Percentiles rank a stretch among this genome's conserved stretches.
These are phyloP conservation scores for Bos taurus DNA, from an alignment of 2,113 vertebrate species.

Conservation along the genomic window DNA sequence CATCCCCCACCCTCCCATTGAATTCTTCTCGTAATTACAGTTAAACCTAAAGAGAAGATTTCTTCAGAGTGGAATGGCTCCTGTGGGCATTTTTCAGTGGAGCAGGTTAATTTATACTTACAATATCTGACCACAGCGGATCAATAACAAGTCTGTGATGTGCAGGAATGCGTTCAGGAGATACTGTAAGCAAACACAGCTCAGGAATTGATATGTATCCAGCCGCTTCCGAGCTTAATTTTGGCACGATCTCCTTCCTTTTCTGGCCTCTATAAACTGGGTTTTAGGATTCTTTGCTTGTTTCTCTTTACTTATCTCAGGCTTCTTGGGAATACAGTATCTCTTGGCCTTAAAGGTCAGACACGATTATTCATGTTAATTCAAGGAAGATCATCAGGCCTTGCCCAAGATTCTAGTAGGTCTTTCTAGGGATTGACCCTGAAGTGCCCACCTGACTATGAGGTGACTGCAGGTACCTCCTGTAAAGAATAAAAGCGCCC, in stretches of 20 bases:
- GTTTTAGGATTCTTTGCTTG: background rate
- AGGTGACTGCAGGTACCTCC: background rate
- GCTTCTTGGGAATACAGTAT: background rate
- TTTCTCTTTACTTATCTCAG: background rate
- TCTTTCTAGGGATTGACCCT: background rate
- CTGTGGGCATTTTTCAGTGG: conserved; percentile 33
- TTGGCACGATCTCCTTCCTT: conserved; percentile 47
- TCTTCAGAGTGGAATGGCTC: conserved; percentile 47
- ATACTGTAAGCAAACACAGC: conserved; percentile 53
- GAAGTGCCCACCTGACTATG: background rate
- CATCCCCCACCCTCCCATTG: background rate
- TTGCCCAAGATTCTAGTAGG: background rate
- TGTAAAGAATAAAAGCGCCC: background rate
- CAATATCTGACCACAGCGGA: conserved; percentile 44
- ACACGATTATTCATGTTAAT: background rate
- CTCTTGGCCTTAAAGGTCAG: background rate
- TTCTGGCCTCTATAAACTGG: conserved; percentile 39
- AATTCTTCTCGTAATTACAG: conserved; percentile 44
- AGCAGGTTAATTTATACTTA: conserved; percentile 53
- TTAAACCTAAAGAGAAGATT: conserved; percentile 47
- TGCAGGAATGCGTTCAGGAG: conserved; percentile 17
- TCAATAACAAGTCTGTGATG: conserved; percentile 51
- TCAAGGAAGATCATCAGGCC: background rate
- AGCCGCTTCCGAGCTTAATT: conserved; percentile 57
- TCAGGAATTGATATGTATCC: conserved; percentile 51